These are phyloP conservation scores for Tetrao urogallus DNA, from an alignment of 2,113 vertebrate species.

Conservation along the genomic window DNA sequence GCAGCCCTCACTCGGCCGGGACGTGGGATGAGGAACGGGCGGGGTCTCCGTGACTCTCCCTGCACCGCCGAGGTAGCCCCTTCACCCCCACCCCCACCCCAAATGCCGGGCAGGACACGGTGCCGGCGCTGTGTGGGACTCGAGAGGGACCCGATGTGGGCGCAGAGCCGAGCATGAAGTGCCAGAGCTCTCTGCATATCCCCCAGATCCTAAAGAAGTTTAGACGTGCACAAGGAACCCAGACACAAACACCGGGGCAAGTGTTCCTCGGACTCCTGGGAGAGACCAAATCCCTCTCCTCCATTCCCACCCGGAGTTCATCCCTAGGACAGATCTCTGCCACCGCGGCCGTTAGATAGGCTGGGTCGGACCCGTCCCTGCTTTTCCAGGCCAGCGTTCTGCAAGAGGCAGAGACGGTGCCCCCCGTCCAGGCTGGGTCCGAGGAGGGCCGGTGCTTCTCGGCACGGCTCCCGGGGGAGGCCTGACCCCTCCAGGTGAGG, in stretches of 20 bases:
- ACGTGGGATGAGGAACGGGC: background rate
- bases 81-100: no score
- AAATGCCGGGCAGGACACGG: background rate
- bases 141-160: background rate
- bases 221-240: rapidly evolving
- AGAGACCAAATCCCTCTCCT: no score
- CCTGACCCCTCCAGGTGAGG: conserved; percentile 58
- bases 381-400: background rate
- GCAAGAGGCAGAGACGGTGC: no score
- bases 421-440: background rate
- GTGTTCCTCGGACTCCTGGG: background rate
- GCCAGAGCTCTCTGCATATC: background rate
- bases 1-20: background rate
- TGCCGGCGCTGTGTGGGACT: background rate
- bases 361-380: background rate
- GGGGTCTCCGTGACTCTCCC: rapidly evolving
- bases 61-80: background rate
- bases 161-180: no score
- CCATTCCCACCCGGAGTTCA: background rate
- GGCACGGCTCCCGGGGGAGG: background rate
- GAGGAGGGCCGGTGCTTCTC: background rate
- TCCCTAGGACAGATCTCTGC: background rate
- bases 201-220: background rate
- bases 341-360: background rate
- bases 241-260: rapidly evolving